Percentiles rank a stretch among this genome's conserved stretches.
Conservation (phyloP, 2,797 vertebrate genomes). For the Melanotaenia boesemani region DNA sequence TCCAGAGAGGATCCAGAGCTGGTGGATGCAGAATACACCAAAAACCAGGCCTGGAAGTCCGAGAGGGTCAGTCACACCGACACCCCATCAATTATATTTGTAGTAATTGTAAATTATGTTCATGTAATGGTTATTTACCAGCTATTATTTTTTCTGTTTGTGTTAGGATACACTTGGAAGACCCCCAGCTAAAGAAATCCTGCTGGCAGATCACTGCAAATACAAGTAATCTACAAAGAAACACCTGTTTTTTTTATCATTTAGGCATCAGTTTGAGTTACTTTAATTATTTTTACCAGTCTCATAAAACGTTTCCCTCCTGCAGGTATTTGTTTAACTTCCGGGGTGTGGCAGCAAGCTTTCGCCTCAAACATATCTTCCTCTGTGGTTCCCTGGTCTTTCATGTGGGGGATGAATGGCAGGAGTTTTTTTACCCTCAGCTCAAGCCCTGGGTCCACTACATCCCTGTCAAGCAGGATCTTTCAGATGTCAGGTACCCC, state of each 20-base stretch:
- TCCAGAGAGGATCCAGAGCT: slow-evolving; percentile 91
- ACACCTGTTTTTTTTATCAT: no score
- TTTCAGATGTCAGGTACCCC: slow-evolving; percentile 91
- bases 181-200: slow-evolving; percentile 93
- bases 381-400: slow-evolving; percentile 95
- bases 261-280: not conserved
- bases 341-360: slow-evolving; percentile 96
- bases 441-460: slow-evolving; percentile 97
- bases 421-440: slow-evolving; percentile 96
- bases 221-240: slow-evolving; percentile 88
- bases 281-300: not conserved
- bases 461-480: slow-evolving; percentile 91
- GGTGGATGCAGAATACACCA: slow-evolving; percentile 97
- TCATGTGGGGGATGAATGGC: slow-evolving; percentile 94
- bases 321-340: slow-evolving; percentile 97
- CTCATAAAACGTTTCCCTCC: not conserved
- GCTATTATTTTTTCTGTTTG: not conserved
- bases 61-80: slow-evolving; percentile 85
- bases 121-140: not conserved
- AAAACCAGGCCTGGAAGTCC: slow-evolving; percentile 99
- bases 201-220: slow-evolving; percentile 95
- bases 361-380: slow-evolving; percentile 97
- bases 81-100: not conserved
- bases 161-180: slow-evolving; percentile 93
- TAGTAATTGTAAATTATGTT: not conserved